Base-by-base conservation (phyloP, 1,140 invertebrate genomes). In the Lepidurus couesii region DNA sequence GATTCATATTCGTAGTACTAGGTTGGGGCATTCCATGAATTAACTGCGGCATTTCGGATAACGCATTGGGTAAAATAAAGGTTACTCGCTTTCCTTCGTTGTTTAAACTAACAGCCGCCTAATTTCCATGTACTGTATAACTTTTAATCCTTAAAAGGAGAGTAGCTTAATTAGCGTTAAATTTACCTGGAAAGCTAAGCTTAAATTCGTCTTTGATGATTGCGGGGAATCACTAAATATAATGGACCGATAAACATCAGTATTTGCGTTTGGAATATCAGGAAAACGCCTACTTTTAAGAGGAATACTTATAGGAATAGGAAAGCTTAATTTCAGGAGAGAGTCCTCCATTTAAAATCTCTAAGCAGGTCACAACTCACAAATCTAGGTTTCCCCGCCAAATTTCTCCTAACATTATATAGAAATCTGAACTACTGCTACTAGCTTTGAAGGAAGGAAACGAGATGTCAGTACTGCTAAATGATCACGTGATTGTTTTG, bases 1-100 rank as follows among this genome's bases (percentile, higher is more conserved):
- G 53, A 65, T 65, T 65, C 53, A 65, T 65, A 16, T 65, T 65
- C 9, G 53, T n/a, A 21, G 53, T 65, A 65, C n/a, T 65, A 13
- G 53, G 53, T 21, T 65, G 53, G 53, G 53, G 13, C 53, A 65
- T 65, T 65, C 53, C 53, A 21, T 65, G 53, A 11, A 65, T 3
- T 65, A 65, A 65, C 1, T 65, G 16, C 8, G 53, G 53, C 9
- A 65, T 65, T 65, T 65, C 53, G 53, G 16, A 7, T 65, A 65
- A 65, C 6, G 53, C 6, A 21, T 7, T 21, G 13, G 53, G 53
- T 16, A 65, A 21, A 4, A 65, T 65, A 21, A 65, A 9, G 21
- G 53, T 65, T 21, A 65, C 53, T 65, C 53, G 53, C 21, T 65
- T 65, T 21, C 53, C 53, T 65, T 65, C 53, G 21, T 16, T 65